Conservation (phyloP, 2,888 invertebrate genomes). For the Caenorhabditis sinica region DNA sequence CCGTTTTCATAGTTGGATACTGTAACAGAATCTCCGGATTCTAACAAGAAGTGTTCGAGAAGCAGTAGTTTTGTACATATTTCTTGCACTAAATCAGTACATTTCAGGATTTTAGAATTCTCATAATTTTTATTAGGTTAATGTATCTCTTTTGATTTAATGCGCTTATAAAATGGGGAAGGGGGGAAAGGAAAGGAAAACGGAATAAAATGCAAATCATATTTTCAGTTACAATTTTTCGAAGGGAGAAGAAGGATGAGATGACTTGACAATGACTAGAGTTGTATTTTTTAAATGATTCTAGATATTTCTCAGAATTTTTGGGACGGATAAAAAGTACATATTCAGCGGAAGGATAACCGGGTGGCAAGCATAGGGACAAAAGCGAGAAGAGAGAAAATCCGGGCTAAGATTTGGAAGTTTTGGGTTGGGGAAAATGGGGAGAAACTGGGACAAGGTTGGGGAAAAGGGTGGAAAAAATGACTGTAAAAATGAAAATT, state of each 20-base stretch:
- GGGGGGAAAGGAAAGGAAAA: background rate
- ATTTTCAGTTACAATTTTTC: background rate
- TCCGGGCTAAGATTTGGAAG: slow-evolving; percentile 13
- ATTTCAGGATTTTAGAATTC: no score
- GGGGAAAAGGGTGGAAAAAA: background rate
- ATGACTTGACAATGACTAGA: slow-evolving; percentile 17
- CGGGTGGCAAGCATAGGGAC: slow-evolving; percentile 46
- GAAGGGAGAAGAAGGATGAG: background rate
- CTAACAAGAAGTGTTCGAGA: no score
- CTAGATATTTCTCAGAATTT: background rate
- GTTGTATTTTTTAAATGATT: background rate
- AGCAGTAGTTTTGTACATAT: no score
- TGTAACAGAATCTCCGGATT: no score
- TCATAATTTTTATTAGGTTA: no score
- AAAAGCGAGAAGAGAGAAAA: slow-evolving; percentile 10
- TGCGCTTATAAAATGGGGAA: slow-evolving; percentile 1
- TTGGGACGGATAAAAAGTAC: slow-evolving; percentile 18
- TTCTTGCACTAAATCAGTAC: no score
- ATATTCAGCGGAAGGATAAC: slow-evolving; percentile 10
- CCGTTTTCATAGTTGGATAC: no score
- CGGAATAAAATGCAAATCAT: slow-evolving; percentile 15
- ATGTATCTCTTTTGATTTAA: no score
- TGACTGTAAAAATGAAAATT: background rate
- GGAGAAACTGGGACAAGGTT: background rate
- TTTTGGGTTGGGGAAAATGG: no score